Evolutionary conservation across 1,140 invertebrate genomes (phyloP), one percentile per base, ranked within the genome.

Genomic region (Neuroterus valhalla): DNA sequence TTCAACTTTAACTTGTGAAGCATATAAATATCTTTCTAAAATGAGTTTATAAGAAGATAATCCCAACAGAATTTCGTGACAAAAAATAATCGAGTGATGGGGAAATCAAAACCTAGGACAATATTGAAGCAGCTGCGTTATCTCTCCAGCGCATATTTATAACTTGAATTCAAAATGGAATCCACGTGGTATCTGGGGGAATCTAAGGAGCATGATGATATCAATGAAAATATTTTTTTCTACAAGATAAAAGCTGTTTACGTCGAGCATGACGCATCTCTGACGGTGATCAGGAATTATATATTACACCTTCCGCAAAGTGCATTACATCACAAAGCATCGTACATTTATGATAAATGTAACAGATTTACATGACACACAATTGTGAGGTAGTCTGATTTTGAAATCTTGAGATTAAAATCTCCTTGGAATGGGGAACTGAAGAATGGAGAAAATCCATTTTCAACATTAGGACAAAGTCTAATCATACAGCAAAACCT

Each of bases 181-280:
- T 38, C 2, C 55, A 26, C 21, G 14, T 26, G 23, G 15, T 31
- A 50, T 50, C 48, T 21, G 21, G 19, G 46, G n/a, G 11, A 62
- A 62, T 62, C 52, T 62, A 15, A 62, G 31, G 21, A 23, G 21
- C 6, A 55, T 12, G 55, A 62, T 62, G 23, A 1, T 38, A 62
- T 62, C 55, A 62, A 62, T 62, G 55, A 62, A 62, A 62, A 31
- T 38, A 62, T n/a, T 62, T 62, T 55, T 62, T 62, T n/a, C 2
- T 15, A 3, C 14, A 26, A 62, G 52, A 26, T 62, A 62, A 62
- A 23, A 62, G 55, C 23, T 62, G 55, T 62, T 62, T 62, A 62
- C 55, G 55, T 62, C 55, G 55, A 23, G 55, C 14, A 62, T 62
- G 55, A 62, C 55, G 55, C 55, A 62, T 55, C 21, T 21, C 50